phyloP scores from a whole-genome alignment of 2,113 vertebrate species.

The Aspidoscelis tigris region DNA sequence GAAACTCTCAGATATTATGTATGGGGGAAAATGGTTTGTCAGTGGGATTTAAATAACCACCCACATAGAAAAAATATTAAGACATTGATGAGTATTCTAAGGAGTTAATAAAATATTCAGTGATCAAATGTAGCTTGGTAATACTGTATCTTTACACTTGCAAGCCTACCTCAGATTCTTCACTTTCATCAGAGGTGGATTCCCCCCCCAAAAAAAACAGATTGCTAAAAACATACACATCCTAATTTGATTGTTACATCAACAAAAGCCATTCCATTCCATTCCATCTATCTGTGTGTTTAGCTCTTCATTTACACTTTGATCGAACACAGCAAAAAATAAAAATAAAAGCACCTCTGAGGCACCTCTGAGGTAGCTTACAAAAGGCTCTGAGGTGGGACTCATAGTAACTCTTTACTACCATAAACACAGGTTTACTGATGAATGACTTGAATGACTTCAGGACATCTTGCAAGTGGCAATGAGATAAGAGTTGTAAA shows the following conservation, averaged over 20 bases:
- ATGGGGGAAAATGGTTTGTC: constrained; percentile 35
- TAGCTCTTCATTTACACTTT: constrained; percentile 35
- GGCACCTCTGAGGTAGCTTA: too few species aligned
- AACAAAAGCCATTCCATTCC: constrained; percentile 43
- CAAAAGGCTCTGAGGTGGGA: neutral
- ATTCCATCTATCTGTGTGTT: neutral
- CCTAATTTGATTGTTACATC: neutral
- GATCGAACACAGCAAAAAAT: too few species aligned
- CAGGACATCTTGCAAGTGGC: neutral
- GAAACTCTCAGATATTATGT: constrained; percentile 32
- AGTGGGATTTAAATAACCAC: constrained; percentile 21
- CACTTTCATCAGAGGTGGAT: constrained; percentile 32
- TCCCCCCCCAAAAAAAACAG: neutral
- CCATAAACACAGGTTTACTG: neutral
- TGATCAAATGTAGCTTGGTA: constrained; percentile 39
- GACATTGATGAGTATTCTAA: constrained; percentile 13
- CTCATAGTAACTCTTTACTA: neutral
- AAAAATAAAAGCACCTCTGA: too few species aligned
- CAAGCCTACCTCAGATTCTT: constrained; percentile 35
- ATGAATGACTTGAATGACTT: neutral
- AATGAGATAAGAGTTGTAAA: neutral
- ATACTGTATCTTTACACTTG: neutral
- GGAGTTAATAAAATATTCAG: constrained; percentile 29
- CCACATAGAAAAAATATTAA: constrained; percentile 47
- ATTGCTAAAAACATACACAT: neutral